These are phyloP conservation scores for Agrochola lota DNA, from an alignment of 2,888 invertebrate species.

Conservation along the genomic window DNA sequence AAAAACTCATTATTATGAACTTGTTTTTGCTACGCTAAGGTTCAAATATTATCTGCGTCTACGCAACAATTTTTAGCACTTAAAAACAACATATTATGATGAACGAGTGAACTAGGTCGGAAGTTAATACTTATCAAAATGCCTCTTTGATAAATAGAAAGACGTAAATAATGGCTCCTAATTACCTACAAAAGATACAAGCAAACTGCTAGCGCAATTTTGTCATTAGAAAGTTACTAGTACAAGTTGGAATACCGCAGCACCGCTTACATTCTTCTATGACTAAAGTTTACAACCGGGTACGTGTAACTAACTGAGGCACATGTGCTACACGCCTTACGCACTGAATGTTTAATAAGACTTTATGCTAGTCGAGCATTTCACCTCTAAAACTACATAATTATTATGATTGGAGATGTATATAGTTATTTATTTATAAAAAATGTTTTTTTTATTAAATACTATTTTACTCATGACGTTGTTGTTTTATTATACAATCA, in stretches of 20 bases:
- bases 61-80: slow-evolving; percentile 6
- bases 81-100: not conserved
- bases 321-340: slow-evolving; percentile 14
- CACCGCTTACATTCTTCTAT: slow-evolving; percentile 27
- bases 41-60: slow-evolving; percentile 9
- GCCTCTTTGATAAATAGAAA: slow-evolving; percentile 19
- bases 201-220: slow-evolving; percentile 34
- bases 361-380: slow-evolving; percentile 9
- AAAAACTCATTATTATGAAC: slow-evolving; percentile 42
- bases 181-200: slow-evolving; percentile 22
- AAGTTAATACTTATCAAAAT: slow-evolving; percentile 24
- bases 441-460: slow-evolving; percentile 31
- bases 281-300: not conserved
- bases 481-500: slow-evolving; percentile 40
- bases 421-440: slow-evolving; percentile 10
- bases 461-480: slow-evolving; percentile 36
- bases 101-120: not conserved
- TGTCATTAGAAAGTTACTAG: slow-evolving; percentile 56
- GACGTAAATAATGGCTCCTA: slow-evolving; percentile 22
- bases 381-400: not conserved
- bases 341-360: slow-evolving; percentile 4
- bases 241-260: slow-evolving; percentile 21
- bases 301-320: slow-evolving; percentile 2
- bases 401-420: slow-evolving; percentile 30
- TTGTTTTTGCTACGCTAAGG: slow-evolving; percentile 38